Conservation (phyloP, 2,888 invertebrate genomes). For the Eurois occulta region DNA sequence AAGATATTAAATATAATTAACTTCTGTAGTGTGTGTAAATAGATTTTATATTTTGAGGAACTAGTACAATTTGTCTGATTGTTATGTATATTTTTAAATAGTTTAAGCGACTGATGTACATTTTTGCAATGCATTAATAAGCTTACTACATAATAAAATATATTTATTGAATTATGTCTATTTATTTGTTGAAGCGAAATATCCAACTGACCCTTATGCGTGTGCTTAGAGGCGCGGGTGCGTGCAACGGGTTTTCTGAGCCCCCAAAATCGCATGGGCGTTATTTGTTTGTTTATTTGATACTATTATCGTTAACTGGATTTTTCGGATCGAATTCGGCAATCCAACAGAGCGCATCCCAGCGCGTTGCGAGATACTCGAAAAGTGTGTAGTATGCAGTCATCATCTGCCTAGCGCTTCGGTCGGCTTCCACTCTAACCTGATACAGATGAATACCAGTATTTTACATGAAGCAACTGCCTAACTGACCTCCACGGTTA, state of each 20-base stretch:
- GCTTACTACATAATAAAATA: constrained; percentile 58
- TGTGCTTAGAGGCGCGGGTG: no score
- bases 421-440: no score
- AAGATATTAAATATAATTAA: not conserved
- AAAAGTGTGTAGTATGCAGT: no score
- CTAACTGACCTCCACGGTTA: no score
- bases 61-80: constrained; percentile 52
- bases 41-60: constrained; percentile 48
- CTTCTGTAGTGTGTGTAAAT: not conserved
- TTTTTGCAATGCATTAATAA: constrained; percentile 47
- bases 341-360: no score
- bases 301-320: not conserved
- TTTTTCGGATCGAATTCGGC: no score
- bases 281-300: not conserved
- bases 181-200: not conserved
- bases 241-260: not conserved
- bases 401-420: no score
- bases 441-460: no score
- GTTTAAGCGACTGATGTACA: constrained; percentile 59
- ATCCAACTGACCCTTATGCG: no score
- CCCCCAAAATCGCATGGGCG: not conserved
- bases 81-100: constrained; percentile 57
- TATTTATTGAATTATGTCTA: constrained; percentile 61
- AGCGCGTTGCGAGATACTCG: no score
- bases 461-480: no score